phyloP scores from a whole-genome alignment of 2,797 vertebrate species.

The Halcyon badia region DNA sequence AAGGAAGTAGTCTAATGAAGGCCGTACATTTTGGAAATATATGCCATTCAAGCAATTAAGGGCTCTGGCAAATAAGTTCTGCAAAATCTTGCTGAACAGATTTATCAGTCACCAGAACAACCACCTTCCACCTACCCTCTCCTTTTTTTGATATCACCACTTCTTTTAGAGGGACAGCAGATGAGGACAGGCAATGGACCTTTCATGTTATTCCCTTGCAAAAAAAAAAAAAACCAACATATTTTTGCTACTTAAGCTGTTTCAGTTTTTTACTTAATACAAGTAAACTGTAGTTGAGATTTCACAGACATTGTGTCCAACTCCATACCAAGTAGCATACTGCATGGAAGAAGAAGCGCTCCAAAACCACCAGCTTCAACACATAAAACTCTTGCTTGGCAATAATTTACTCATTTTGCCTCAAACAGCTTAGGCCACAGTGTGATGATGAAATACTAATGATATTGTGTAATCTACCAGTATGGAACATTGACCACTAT shows the following conservation, averaged over 20 bases:
- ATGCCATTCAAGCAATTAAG: background rate
- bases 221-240: background rate
- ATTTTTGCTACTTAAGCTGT: background rate
- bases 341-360: background rate
- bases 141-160: background rate
- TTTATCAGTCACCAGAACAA: background rate
- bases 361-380: background rate
- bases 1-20: background rate
- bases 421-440: rapidly evolving
- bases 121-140: background rate
- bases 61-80: background rate
- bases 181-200: background rate
- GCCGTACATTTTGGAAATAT: background rate
- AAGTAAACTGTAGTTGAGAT: background rate
- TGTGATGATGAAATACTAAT: background rate
- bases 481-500: background rate
- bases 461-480: background rate
- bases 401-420: background rate
- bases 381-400: background rate
- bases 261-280: background rate
- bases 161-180: background rate
- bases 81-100: background rate
- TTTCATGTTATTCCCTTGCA: background rate
- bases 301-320: background rate
- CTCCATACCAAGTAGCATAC: background rate